Evolutionary conservation across 2,113 vertebrate species (phyloP), one percentile per base, ranked within the genome.

Genomic region (Hippocampus comes): DNA sequence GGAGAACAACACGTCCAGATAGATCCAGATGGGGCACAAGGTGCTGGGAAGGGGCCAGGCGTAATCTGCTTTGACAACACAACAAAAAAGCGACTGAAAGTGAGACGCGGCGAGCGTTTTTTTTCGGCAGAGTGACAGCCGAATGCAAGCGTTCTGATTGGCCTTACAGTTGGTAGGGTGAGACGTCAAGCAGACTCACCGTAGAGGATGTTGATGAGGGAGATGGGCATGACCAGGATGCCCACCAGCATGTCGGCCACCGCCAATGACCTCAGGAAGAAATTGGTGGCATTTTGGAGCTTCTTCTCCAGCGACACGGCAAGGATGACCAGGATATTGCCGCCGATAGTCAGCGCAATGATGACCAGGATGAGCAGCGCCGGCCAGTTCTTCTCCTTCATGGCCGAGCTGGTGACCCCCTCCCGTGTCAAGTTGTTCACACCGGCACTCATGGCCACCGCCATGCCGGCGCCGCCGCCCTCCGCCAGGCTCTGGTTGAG

Each of bases 171-270:
- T 7, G 20, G 49, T 4, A 17, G 18, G 49, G 18, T 3, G 34
- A 20, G 71, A 76, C 68, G 64, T 67, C 21, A 25, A 38, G 25
- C 74, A 20, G 27, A 95, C 97, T 96, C 92, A 99, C 97, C 96
- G 0, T 98, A 99, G 38, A 99, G 93, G 67, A 99, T 95, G 88
- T 97, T 92, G 80, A 99, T 93, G 84, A 99, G 95, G 15, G 97
- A 99, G 70, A 97, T 87, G 0, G 97, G 97, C 97, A 99, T 99
- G 74, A 99, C 97, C 85, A 99, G 93, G 81, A 99, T 96, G 90
- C 97, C 97, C 74, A 99, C 97, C 57, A 99, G 88, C 96, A 99
- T 98, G 89, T 99, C 97, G 1, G 97, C 97, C 77, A 98, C 94
- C 0, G 97, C 97, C 87, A 99, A 90, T 0, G 97, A 99, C 90